A percentile compares a stretch with the other conserved stretches of the same genome.
These are phyloP conservation scores for Ganaspis sp. DNA, from an alignment of 1,140 invertebrate genomes.

Conservation along the genomic window DNA sequence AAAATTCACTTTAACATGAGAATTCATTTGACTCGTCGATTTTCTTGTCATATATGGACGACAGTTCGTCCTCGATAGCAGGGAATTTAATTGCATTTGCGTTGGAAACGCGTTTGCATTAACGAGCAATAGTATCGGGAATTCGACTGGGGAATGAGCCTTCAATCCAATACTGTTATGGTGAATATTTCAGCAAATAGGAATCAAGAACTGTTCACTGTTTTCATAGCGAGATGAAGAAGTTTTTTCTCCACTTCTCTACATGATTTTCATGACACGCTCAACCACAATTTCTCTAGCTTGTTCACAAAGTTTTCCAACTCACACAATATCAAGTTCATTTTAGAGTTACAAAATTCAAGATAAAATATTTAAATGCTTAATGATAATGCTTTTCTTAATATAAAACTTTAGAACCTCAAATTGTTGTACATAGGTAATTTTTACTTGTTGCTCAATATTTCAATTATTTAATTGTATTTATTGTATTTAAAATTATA, in stretches of 20 bases:
- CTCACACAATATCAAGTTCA: too few species aligned
- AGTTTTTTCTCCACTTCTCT: background rate
- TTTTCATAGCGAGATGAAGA: background rate
- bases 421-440: too few species aligned
- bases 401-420: too few species aligned
- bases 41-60: conserved; percentile 6
- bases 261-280: background rate
- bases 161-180: conserved; percentile 21
- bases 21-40: conserved; percentile 6
- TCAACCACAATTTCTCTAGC: background rate
- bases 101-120: conserved; percentile 22
- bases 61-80: conserved; percentile 25
- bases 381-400: too few species aligned
- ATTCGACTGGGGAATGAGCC: conserved; percentile 14
- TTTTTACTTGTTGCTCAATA: too few species aligned
- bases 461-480: too few species aligned
- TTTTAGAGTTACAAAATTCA: too few species aligned
- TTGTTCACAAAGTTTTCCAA: too few species aligned
- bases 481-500: too few species aligned
- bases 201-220: background rate
- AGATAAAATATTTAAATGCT: too few species aligned
- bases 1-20: background rate
- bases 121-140: conserved; percentile 21
- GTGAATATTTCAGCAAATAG: conserved; percentile 25
- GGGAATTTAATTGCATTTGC: conserved; percentile 30